phyloP scores from a whole-genome alignment of 2,888 invertebrate species.

The Empis stercorea region DNA sequence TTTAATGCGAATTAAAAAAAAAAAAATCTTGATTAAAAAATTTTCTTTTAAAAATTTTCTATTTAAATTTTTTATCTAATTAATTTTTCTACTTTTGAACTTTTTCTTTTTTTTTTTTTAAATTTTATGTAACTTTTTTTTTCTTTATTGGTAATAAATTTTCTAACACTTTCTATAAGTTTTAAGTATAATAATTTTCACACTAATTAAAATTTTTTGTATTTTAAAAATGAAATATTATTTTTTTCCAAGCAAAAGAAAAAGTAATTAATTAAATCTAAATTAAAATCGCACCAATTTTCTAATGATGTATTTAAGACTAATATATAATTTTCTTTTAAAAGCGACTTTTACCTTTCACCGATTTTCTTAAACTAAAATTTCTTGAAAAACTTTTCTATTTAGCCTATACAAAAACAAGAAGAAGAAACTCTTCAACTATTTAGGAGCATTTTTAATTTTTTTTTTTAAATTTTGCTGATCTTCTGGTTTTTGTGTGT shows the following conservation, averaged over 20 bases:
- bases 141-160: too few species aligned
- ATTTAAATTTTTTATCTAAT: constrained; percentile 18
- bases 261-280: background rate
- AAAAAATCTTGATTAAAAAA: constrained; percentile 9
- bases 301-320: constrained; percentile 1
- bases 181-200: too few species aligned
- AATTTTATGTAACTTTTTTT: background rate
- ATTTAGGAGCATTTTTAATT: background rate
- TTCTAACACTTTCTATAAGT: background rate
- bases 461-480: background rate
- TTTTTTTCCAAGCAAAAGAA: background rate
- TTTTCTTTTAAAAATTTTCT: constrained; percentile 21
- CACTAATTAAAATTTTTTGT: too few species aligned
- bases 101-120: constrained; percentile 1
- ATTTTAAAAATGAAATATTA: too few species aligned
- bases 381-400: background rate
- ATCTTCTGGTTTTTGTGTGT: background rate
- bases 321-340: background rate
- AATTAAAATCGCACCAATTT: background rate
- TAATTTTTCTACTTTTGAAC: background rate
- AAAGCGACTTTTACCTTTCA: constrained; percentile 6
- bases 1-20: background rate
- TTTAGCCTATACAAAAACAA: too few species aligned
- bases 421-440: background rate
- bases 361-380: constrained; percentile 9